Base-by-base conservation (phyloP, 92 coral and sea anemone species). In the Phymanthus crucifer region DNA sequence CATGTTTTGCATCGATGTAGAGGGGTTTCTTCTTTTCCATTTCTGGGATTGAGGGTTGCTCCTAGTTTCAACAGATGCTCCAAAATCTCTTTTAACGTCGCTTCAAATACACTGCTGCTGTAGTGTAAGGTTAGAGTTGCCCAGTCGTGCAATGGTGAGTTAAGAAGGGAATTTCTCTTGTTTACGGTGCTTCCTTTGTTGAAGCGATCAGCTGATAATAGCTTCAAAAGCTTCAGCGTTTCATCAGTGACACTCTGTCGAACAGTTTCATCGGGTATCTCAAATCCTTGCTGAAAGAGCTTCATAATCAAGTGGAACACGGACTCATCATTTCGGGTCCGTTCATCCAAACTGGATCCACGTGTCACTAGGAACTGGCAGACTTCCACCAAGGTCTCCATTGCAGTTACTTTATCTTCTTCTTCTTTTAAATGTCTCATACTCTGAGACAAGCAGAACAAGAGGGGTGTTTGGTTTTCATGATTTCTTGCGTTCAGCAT, bases 31-130 rank as follows among this genome's bases (percentile, higher is more conserved):
- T 47, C 79, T 1, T 45, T 13, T 31, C 6, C 64, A 47, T 74
- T 74, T 74, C 79, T 52, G 48, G 79, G 66, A 74, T 74, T 74
- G 2, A 74, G 79, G 17, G n/a, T 40, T 40, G 79, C 70, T 74
- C 79, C 79, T 17, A n/a, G 24, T 74, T 47, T 19, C 57, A 46
- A 0, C 21, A 40, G 66, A 47, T 74, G 79, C 5, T 66, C 40
- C 18, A 66, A 9, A 10, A 66, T 66, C 8, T 3, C 34, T 66
- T 66, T 66, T 16, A 66, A 29, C 10, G 40, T 66, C 38, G 4
- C 1, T 34, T 29, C 71, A 29, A 54, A 54, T 4, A 12, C 14
- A 23, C 6, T 54, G 3, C 64, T 54, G 64, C 27, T 54, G 27
- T 19, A 19, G 23, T 54, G 1, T 54, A 19, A 54, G 18, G 4